Conservation (phyloP, 2,113 vertebrate genomes). For the Stegostoma tigrinum region DNA sequence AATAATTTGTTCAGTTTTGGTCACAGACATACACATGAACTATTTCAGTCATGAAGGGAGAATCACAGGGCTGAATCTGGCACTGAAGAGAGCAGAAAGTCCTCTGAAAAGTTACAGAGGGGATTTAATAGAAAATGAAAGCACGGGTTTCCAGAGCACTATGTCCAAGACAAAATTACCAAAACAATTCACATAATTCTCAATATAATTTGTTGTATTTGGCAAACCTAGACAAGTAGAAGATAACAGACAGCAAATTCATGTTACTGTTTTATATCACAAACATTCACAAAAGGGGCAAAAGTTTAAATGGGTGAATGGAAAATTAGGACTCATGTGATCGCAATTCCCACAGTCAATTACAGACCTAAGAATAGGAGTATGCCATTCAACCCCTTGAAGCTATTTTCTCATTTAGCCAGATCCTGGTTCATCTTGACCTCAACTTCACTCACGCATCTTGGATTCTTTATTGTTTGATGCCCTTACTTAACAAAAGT, state of each 20-base stretch:
- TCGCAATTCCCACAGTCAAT: not conserved
- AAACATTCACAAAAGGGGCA: not conserved
- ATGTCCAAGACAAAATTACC: not conserved
- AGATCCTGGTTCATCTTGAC: not conserved
- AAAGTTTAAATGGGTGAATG: not conserved
- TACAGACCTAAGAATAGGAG: not conserved
- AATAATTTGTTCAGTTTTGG: not conserved
- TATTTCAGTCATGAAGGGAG: not conserved
- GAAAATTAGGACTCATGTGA: not conserved
- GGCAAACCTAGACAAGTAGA: not conserved
- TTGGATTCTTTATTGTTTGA: not conserved
- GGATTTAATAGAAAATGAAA: not conserved
- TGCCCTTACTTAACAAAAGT: not conserved
- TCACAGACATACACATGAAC: not conserved
- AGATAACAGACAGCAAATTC: not conserved
- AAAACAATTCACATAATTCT: not conserved
- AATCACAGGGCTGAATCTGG: not conserved
- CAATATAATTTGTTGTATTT: not conserved
- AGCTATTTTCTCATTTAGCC: not conserved
- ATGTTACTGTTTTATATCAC: not conserved
- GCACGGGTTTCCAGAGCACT: not conserved
- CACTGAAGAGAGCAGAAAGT: not conserved
- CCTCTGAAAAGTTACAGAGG: not conserved
- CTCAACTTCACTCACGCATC: not conserved
- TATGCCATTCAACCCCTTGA: not conserved